Base-by-base conservation (phyloP, 2,888 invertebrate genomes). In the Ophraella communa region DNA sequence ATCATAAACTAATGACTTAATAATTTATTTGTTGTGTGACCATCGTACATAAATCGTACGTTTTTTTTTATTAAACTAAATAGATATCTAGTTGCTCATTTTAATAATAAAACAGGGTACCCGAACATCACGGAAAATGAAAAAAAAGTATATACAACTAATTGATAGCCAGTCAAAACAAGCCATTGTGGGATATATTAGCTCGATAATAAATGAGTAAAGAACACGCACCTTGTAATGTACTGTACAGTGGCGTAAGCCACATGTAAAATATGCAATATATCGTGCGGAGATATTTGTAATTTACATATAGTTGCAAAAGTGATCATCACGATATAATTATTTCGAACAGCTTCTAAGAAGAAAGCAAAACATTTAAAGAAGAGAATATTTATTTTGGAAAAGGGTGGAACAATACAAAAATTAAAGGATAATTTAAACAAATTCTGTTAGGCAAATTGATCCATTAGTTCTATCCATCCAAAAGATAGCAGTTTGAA, bases 121-220 rank as follows among this genome's bases (percentile, higher is more conserved):
- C 7, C 30, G 11, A 33, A 27, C 44, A 56, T 18, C 44, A 44
- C 56, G 24, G 27, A 27, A 56, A 45, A 56, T 23, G 33, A 21
- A 44, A 35, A 42, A 44, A 64, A 55, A n/a, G n/a, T n/a, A 30
- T 52, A 44, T 27, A 56, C 17, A 21, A 63, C 60, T 68, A 64
- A 65, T 68, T 65, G 65, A 65, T 61, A 61, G 47, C 52, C 58
- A 66, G 66, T 69, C 69, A 69, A 58, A 66, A 69, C 65, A 69
- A 65, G 59, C 57, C 55, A 64, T 63, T 57, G 60, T 63, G 59
- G 68, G 62, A 64, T 39, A 68, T 58, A 66, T 68, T 65, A 55
- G 35, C 56, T 35, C 52, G 49, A 64, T 69, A 67, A 69, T 67
- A 63, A 68, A 67, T 67, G 71, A 45, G 61, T 55, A 57, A 66